Conservation (phyloP, 2,797 vertebrate species). For the Lepilemur ruficaudatus region DNA sequence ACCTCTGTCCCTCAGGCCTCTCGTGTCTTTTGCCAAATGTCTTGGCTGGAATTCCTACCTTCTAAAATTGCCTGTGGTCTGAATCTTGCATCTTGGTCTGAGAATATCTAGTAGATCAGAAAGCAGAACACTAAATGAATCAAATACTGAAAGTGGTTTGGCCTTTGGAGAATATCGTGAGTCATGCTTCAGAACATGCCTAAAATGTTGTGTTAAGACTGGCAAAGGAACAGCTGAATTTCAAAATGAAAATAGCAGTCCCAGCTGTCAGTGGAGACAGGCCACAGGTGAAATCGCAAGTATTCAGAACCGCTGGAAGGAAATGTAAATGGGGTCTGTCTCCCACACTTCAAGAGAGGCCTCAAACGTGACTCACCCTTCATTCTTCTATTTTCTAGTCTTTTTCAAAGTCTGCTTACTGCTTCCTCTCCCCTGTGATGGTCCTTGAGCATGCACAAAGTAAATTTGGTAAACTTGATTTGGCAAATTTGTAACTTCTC, state of each 20-base stretch:
- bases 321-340: background rate
- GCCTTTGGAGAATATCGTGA: slow-evolving; percentile 26
- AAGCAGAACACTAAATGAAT: background rate
- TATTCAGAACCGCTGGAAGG: background rate
- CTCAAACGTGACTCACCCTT: background rate
- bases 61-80: slow-evolving; percentile 22
- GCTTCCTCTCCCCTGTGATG: background rate
- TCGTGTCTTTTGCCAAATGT: slow-evolving; percentile 10
- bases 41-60: slow-evolving; percentile 31
- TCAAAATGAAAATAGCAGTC: slow-evolving; percentile 58
- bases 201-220: slow-evolving; percentile 6
- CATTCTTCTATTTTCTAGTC: background rate
- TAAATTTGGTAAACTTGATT: background rate
- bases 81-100: background rate
- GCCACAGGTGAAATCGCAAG: slow-evolving; percentile 9
- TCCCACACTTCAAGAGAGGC: background rate
- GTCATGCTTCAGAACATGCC: slow-evolving; percentile 54
- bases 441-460: background rate
- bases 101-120: background rate
- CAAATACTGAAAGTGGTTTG: background rate
- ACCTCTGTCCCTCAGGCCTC: background rate
- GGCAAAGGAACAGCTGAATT: slow-evolving; percentile 56
- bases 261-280: slow-evolving; percentile 47
- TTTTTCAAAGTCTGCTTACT: background rate
- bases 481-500: background rate